Evolutionary conservation across 64 coral and sea anemone genomes (phyloP).

Genomic region (Porites lutea): DNA sequence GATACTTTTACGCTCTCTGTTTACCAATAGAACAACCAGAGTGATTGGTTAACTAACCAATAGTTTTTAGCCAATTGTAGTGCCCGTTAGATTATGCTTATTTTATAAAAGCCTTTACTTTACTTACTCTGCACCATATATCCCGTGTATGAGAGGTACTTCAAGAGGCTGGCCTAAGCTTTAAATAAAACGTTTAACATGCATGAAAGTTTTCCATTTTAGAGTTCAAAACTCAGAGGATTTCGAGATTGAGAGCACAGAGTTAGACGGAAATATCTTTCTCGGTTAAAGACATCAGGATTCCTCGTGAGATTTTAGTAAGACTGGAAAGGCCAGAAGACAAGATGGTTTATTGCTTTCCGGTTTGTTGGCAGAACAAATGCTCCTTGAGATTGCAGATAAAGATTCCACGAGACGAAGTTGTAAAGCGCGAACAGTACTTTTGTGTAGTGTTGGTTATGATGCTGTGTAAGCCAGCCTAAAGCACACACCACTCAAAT

Average conservation of each 20-base stretch:
- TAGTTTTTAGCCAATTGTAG: background rate
- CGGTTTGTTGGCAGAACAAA: background rate
- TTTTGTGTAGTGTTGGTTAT: too few species aligned
- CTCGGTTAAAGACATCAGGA: background rate
- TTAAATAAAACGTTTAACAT: slow-evolving; percentile 57
- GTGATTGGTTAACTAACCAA: background rate
- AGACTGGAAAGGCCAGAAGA: background rate
- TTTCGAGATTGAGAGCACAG: slow-evolving; percentile 7
- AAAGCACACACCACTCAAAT: too few species aligned
- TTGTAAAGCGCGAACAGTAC: too few species aligned
- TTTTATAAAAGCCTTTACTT: slow-evolving; percentile 14
- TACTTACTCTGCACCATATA: slow-evolving; percentile 36
- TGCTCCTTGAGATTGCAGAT: background rate
- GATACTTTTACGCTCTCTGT: too few species aligned
- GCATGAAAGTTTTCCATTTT: background rate
- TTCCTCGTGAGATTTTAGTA: background rate
- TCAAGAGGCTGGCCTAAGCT: slow-evolving; percentile 35
- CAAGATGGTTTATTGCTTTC: background rate
- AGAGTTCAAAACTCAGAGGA: background rate
- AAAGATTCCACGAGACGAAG: background rate
- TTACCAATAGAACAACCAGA: background rate
- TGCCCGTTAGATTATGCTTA: background rate
- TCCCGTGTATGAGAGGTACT: slow-evolving; percentile 20
- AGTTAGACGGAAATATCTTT: background rate
- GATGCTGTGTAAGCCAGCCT: too few species aligned